Evolutionary conservation across 30 jellyfish, hydroid and myxozoan genomes (phyloP).

Genomic region (Hydractinia symbiolongicarpus): DNA sequence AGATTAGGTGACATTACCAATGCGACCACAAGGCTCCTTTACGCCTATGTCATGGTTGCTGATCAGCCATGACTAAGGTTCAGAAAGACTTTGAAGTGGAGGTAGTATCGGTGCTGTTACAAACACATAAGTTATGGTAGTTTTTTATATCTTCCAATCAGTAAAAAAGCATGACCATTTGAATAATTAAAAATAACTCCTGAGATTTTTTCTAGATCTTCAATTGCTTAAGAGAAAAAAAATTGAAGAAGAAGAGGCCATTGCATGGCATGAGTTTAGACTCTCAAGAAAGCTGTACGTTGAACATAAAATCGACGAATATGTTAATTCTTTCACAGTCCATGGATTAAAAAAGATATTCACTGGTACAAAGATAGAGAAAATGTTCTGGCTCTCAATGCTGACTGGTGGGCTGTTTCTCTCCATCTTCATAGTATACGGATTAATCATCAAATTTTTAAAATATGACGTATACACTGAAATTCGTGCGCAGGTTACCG

Average conservation of each 20-base stretch:
- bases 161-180: no score
- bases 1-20: no score
- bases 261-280: neutral
- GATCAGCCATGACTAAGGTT: no score
- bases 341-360: constrained; percentile 8
- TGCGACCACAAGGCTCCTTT: no score
- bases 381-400: constrained; percentile 12
- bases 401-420: constrained; percentile 4
- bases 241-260: neutral
- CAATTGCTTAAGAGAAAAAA: no score
- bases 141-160: no score
- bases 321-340: constrained; percentile 15
- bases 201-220: no score
- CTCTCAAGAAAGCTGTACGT: neutral
- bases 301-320: constrained; percentile 8
- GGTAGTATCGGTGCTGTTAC: no score
- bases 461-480: constrained; percentile 13
- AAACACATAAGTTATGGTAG: no score
- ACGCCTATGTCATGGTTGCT: no score
- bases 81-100: no score
- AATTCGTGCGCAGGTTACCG: constrained; percentile 17
- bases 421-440: constrained; percentile 1
- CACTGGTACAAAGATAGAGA: constrained; percentile 8
- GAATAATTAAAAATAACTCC: no score
- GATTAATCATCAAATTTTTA: neutral